Conservation (phyloP, 2,113 vertebrate species). For the Microcebus tavaratra region DNA sequence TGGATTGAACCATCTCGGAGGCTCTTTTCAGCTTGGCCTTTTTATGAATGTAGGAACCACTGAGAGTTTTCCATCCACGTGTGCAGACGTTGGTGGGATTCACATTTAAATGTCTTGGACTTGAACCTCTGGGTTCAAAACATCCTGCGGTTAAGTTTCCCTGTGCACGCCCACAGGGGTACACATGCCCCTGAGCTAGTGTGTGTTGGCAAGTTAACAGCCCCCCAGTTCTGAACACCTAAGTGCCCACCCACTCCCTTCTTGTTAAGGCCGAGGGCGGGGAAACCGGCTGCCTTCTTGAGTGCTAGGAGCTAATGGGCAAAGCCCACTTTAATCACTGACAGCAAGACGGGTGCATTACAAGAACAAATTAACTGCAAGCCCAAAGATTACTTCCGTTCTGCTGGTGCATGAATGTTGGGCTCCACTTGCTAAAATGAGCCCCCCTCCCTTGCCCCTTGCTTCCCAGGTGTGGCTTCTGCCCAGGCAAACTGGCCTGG, state of each 20-base stretch:
- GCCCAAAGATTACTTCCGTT: slow-evolving; percentile 57
- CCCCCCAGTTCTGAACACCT: not conserved
- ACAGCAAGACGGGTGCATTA: slow-evolving; percentile 74
- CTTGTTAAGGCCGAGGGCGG: not conserved
- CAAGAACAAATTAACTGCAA: slow-evolving; percentile 73
- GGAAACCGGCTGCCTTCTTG: slow-evolving; percentile 28
- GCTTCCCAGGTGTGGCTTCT: not conserved
- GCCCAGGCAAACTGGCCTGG: not conserved
- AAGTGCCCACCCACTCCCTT: not conserved
- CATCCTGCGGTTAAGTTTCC: not conserved
- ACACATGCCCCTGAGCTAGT: not conserved
- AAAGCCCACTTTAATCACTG: slow-evolving; percentile 67
- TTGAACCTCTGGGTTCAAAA: not conserved
- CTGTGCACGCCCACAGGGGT: not conserved
- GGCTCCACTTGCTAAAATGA: not conserved
- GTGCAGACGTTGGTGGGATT: not conserved
- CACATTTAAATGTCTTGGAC: not conserved
- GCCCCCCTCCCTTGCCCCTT: rapidly evolving
- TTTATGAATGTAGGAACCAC: not conserved
- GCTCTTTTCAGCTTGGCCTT: not conserved
- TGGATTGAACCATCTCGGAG: not conserved
- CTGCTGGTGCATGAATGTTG: not conserved
- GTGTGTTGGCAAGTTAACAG: not conserved
- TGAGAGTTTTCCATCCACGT: not conserved
- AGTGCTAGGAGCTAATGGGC: slow-evolving; percentile 51